Evolutionary conservation across 2,888 invertebrate species (phyloP), one percentile per base, ranked within the genome.

Genomic region (Ennomos erosarius): DNA sequence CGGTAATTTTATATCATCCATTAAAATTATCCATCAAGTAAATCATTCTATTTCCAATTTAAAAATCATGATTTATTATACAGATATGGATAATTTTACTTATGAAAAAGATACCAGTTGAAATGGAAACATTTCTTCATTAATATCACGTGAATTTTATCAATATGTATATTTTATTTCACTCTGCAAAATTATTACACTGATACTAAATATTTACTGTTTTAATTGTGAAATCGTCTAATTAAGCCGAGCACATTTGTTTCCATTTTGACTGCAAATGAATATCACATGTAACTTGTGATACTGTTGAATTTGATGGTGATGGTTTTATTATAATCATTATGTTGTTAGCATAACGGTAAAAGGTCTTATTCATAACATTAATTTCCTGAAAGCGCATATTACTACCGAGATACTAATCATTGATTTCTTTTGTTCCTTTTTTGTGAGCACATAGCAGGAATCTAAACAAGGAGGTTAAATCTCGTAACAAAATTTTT

Each of bases 381-480:
- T 70, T 67, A 69, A 67, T 66, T 65, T 71, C 65, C 62, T 75
- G 73, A 69, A 72, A 79, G 76, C 84, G 78, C 74, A 75, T 68
- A 68, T 71, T 71, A 61, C 13, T 63, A 60, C 55, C 64, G 44
- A 65, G 74, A 84, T 90, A 92, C 92, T 92, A 92, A 92, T 83
- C 79, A 86, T 89, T 90, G 86, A 83, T 90, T 88, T 85, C 81
- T 86, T 87, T 90, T 87, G 78, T 85, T 85, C 79, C 79, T 84
- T 87, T 87, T 84, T 86, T 83, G 83, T 88, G 89, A 91, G 92
- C 92, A 88, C 82, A 90, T 92, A 92, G 92, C 92, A 90, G 92
- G 92, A 92, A 88, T 84, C 91, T 90, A 86, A 87, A 78, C 81
- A 84, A 87, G 92, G 92, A 92, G 91, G 92, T 90, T 85, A 82